Evolutionary conservation across 35 echinoderm and acorn worm species (phyloP).

Genomic region (Chiridota heheva): DNA sequence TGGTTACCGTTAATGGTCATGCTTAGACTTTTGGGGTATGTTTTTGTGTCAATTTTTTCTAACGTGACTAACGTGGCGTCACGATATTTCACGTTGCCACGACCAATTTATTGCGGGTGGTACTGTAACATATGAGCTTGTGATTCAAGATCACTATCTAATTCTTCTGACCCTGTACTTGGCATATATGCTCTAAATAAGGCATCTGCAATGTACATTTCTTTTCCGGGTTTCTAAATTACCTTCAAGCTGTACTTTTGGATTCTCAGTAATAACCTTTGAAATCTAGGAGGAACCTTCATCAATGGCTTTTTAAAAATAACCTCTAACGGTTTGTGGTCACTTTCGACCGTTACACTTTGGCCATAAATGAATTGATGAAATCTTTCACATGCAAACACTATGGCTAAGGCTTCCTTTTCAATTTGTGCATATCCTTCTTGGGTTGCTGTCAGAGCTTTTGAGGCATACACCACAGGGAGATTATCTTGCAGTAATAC

Average conservation of each 20-base stretch:
- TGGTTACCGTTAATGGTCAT: background rate
- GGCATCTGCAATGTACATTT: conserved; percentile 33
- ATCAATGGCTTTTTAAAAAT: conserved; percentile 8
- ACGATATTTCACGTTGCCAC: no score
- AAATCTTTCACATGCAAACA: conserved; percentile 32
- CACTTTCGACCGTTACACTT: conserved; percentile 2
- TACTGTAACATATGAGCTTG: background rate
- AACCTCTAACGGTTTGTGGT: conserved; percentile 6
- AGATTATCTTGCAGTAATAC: background rate
- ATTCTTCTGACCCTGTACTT: background rate
- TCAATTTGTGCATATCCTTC: conserved; percentile 39
- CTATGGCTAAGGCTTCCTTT: conserved; percentile 40
- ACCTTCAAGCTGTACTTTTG: conserved; percentile 28
- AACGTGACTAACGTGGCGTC: background rate
- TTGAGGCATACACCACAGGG: conserved; percentile 31
- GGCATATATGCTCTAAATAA: conserved; percentile 10
- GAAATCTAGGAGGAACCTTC: background rate
- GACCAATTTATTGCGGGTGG: no score
- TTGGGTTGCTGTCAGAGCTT: conserved; percentile 9
- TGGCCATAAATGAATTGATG: conserved; percentile 45
- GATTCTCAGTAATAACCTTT: conserved; percentile 5
- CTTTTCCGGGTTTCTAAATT: conserved; percentile 47
- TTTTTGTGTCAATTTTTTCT: no score
- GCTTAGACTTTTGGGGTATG: background rate
- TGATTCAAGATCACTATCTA: conserved; percentile 5